These are phyloP conservation scores for Tetragnatha montana DNA, from an alignment of 2,888 invertebrate genomes.

Conservation along the genomic window DNA sequence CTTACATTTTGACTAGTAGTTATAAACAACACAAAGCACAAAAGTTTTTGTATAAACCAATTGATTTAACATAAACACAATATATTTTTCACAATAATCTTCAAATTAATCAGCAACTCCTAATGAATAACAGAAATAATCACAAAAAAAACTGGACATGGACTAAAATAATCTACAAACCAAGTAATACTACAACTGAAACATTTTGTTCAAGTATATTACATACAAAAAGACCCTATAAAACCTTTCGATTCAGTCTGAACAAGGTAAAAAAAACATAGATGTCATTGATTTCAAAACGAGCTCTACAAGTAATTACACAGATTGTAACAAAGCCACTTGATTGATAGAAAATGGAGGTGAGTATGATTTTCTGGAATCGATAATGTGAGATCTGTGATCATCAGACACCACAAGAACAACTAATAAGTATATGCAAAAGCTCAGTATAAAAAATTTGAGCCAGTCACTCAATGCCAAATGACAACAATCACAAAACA, in stretches of 20 bases:
- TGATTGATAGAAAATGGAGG: conserved; percentile 22
- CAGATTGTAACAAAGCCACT: conserved; percentile 6
- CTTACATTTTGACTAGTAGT: neutral
- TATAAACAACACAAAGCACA: neutral
- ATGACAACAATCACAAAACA: neutral
- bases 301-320: conserved; percentile 32
- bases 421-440: conserved; percentile 25
- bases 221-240: too few relatives aligned
- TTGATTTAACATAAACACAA: too few relatives aligned
- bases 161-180: too few relatives aligned
- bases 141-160: too few relatives aligned
- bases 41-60: neutral
- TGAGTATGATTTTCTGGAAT: neutral
- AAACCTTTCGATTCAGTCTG: too few relatives aligned
- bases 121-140: too few relatives aligned
- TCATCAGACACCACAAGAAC: conserved; percentile 27
- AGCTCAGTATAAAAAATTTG: neutral
- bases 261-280: too few relatives aligned
- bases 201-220: too few relatives aligned
- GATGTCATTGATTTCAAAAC: conserved; percentile 24
- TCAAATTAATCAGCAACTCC: too few relatives aligned
- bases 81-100: neutral
- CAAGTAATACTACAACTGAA: too few relatives aligned
- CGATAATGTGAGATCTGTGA: neutral
- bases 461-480: neutral